Evolutionary conservation across 2,113 vertebrate species (phyloP), one percentile per base, ranked within the genome.

Genomic region (Trogon melanurus): DNA sequence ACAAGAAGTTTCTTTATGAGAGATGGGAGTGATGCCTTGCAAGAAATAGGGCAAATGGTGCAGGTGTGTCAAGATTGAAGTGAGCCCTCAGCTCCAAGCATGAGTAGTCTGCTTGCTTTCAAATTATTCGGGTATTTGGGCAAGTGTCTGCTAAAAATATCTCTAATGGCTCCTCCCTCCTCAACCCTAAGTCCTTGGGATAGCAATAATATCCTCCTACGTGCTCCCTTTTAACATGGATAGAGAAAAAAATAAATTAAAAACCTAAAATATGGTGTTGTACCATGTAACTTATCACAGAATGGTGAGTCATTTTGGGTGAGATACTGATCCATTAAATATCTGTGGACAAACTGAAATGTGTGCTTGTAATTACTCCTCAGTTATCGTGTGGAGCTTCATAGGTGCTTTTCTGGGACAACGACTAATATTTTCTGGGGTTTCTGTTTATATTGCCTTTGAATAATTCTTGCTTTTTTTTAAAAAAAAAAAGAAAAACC

Each of bases 381-480:
- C n/a, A 25, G 34, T 84, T 83, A 62, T 10, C 91, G n/a, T 25
- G 41, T 16, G 70, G 38, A 41, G 44, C 71, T 86, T 82, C 16
- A 7, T 0, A 70, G 60, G 16, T 73, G 25, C 30, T 79, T 93
- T 58, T 48, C 75, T 90, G 34, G 88, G 69, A 81, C 58, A 79
- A 51, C 60, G 30, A 84, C 8, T 56, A 5, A 66, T 79, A 57
- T 36, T 94, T 80, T 61, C 61, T 32, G 57, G 61, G 65, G 8
- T 17, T 36, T 18, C 70, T 86, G 21, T 79, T 95, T 65, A 21
- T 71, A 51, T 22, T 95, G 65, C 54, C 32, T 95, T 80, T 95
- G 80, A 96, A 85, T 75, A 95, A 91, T 87, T 94, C 71, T 93
- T 78, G 10, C 70, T 34, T 75, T 91, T 94, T 30, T 64, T 85